Base-by-base conservation (phyloP, 1,140 invertebrate species). In the Aricia agestis region DNA sequence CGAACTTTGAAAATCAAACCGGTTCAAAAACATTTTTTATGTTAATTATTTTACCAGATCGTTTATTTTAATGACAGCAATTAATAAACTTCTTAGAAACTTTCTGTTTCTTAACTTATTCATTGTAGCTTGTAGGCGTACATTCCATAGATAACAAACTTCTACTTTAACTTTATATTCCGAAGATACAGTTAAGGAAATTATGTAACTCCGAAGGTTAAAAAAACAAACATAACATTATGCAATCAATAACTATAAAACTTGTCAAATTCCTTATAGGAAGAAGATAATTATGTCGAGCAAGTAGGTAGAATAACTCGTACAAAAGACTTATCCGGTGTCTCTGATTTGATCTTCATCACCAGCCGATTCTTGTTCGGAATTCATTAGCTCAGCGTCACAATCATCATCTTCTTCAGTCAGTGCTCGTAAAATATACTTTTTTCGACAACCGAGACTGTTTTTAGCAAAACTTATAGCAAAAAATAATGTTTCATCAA, bases 201-300 rank as follows among this genome's bases (percentile, higher is more conserved):
- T 59, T 59, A 19, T 17, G 58, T 59, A 59, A 59, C 17, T 5
- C 9, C 17, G n/a, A 19, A 59, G 58, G 58, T 6, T 59, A 19
- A 19, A 57, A 13, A 59, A 59, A 59, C 58, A 59, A 59, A 59
- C 58, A 59, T 19, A 59, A 19, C 7, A 59, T 18, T 59, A 59
- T 59, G 58, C 18, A 59, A 19, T 59, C 6, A 59, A 13, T 42
- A 41, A 41, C 32, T 67, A 67, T 67, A 68, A 52, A 52, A 52
- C 11, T 52, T 52, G 45, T 52, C 7, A 52, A 52, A 52, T 52
- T 52, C 45, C 13, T 15, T 52, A 52, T 52, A 52, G 45, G 19
- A 75, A 73, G 71, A 65, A 67, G 32, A 70, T 66, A 58, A 25
- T 25, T 25, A 66, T 70, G 58, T 59, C 11, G 15, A 52, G 45